Evolutionary conservation across 2,113 vertebrate genomes (phyloP), one percentile per base, ranked within the genome.

Genomic region (Piprites chloris): DNA sequence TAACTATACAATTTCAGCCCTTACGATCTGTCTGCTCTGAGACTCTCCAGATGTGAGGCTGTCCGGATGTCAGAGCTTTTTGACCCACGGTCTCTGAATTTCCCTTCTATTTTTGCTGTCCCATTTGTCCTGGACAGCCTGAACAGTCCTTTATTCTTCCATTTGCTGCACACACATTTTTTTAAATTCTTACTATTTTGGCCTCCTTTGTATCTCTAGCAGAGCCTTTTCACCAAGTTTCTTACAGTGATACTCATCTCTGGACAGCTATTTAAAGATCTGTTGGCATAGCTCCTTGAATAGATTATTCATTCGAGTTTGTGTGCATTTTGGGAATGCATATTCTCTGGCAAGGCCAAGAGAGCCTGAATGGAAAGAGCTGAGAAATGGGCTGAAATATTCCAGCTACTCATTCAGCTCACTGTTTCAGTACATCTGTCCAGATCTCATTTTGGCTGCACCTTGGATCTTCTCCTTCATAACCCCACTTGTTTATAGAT

Each of bases 351-450:
- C 80, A 78, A 93, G 69, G 61, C 88, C 73, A 75, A 88, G 41
- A 1, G 3, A 74, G 71, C 69, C 87, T 95, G 92, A 95, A 97
- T 96, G 91, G 77, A 62, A 95, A 87, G 61, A 86, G 67, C 76
- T 84, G 85, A 94, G 81, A 91, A 91, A 76, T 12, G 12, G 52
- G 37, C 65, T 83, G 84, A 94, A 87, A 80, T 44, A 77, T 95
- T 96, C 58, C 87, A 95, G 73, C 58, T 89, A 42, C 69, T 93
- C 86, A 91, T 95, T 96, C 86, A 95, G 52, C 66, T 90, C 66
- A 32, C 46, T 81, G 6, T 92, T 90, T 63, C 74, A 65, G 56
- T 78, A 21, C 33, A 58, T 84, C 52, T 86, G 53, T 78, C 83
- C 86, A 90, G 83, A 35, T 28, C 44, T 71, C 30, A 58, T 91